These are phyloP conservation scores for Pediacus dermestoides DNA, from an alignment of 2,888 invertebrate genomes.

Conservation along the genomic window DNA sequence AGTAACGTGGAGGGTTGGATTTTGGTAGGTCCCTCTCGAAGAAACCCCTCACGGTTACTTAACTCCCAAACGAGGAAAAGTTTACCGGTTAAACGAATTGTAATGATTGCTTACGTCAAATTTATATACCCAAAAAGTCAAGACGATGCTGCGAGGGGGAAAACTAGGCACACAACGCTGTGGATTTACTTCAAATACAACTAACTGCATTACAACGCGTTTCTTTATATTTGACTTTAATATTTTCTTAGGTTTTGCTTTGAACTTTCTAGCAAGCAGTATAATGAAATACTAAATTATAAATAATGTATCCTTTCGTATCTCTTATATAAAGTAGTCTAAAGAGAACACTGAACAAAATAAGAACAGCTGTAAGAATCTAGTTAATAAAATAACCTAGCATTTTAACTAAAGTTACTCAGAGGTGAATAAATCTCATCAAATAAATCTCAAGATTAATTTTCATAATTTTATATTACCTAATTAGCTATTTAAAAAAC, in stretches of 20 bases:
- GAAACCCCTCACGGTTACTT: conserved; percentile 29
- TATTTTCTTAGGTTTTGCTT: conserved; percentile 10
- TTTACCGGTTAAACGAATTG: conserved; percentile 41
- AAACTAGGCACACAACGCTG: conserved; percentile 6
- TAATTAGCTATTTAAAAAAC: too few species aligned
- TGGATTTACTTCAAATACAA: conserved; percentile 12
- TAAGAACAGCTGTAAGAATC: too few species aligned
- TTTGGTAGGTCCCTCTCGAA: conserved; percentile 9
- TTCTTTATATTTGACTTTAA: conserved; percentile 13
- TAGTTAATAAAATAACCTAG: too few species aligned
- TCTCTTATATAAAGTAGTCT: too few species aligned
- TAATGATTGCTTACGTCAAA: conserved; percentile 34
- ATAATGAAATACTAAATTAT: conserved; percentile 5
- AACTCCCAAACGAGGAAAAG: conserved; percentile 34
- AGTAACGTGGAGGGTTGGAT: conserved; percentile 1
- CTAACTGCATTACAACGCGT: conserved; percentile 10
- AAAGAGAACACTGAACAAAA: too few species aligned
- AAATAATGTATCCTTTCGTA: conserved; percentile 3
- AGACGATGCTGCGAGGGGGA: conserved; percentile 11
- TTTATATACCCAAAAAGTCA: conserved; percentile 17
- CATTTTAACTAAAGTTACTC: too few species aligned
- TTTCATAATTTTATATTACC: too few species aligned
- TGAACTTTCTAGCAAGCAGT: conserved; percentile 8
- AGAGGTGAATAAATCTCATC: too few species aligned
- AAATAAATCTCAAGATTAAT: too few species aligned